Evolutionary conservation across 2,888 invertebrate species (phyloP), one percentile per base, ranked within the genome.

Genomic region (Nomada flava): DNA sequence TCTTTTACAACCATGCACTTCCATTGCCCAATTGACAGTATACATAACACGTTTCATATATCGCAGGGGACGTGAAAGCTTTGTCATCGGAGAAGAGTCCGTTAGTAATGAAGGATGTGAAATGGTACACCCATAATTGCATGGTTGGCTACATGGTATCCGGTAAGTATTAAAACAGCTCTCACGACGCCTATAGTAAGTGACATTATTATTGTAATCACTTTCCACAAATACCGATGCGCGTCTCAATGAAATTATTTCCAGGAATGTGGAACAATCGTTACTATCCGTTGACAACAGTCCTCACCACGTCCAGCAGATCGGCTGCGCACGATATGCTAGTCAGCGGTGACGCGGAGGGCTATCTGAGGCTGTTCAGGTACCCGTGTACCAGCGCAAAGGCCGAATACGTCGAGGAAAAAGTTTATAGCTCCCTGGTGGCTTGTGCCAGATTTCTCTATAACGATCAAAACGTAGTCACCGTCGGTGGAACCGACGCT

Each of bases 231-330:
- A 7, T 18, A 20, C n/a, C 2, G 26, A 36, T 26, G 5, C 23
- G 23, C 13, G 29, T 23, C 42, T 29, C 62, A 20, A n/a, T 36
- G 15, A 44, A 23, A 47, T 59, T 18, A 0, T 67, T 15, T 10
- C 63, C 89, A 97, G 97, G 97, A 70, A 96, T 98, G 94, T 98
- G 98, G 98, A 98, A 97, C 92, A 98, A 98, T 92, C 96, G 98
- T 36, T 98, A 97, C 94, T 98, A 98, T 91, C 97, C 97, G 50
- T 96, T 97, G 95, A 96, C 97, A 44, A 97, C 97, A n/a, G 95
- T 98, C 63, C 95, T 98, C 84, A 96, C 97, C 59, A 96, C 98
- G 2, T 96, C 97, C 13, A 97, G 97, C 94, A 95, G 98, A 83
- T 96, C 98, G 18, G 96, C 97, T 0, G 97, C 97, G 7, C 97